A percentile compares a stretch with the other conserved stretches of the same genome.
Conservation (phyloP, 2,797 vertebrate genomes). For the Helicolenus hilgendorfi region DNA sequence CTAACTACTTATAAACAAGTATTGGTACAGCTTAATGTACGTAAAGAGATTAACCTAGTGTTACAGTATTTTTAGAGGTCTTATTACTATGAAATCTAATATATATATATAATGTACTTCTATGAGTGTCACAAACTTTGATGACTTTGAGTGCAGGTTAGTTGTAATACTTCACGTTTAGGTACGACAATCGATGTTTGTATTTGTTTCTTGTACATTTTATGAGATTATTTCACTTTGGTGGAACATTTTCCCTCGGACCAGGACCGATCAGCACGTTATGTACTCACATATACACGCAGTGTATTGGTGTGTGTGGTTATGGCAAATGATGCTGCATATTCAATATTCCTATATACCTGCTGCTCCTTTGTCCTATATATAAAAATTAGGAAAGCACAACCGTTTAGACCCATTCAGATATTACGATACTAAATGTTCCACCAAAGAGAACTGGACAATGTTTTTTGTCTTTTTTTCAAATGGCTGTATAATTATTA, state of each 20-base stretch:
- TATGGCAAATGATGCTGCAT: constrained; percentile 21
- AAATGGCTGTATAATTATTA: constrained; percentile 80
- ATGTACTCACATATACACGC: not conserved
- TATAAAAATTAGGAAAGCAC: not conserved
- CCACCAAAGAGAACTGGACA: constrained; percentile 53
- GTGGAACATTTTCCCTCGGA: constrained; percentile 58
- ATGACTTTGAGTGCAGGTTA: constrained; percentile 81
- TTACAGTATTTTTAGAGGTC: constrained; percentile 80
- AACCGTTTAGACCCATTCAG: not conserved
- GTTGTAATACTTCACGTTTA: constrained; percentile 79
- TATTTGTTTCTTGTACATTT: constrained; percentile 75
- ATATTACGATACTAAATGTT: constrained; percentile 54
- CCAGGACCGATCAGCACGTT: constrained; percentile 6
- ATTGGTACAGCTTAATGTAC: constrained; percentile 63
- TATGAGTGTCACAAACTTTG: constrained; percentile 77
- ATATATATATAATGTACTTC: constrained; percentile 72
- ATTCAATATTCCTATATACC: not conserved
- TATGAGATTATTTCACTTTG: constrained; percentile 56
- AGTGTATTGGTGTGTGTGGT: not conserved
- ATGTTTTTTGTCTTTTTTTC: constrained; percentile 20
- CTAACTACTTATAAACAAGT: constrained; percentile 67
- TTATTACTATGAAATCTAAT: constrained; percentile 78
- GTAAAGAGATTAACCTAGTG: constrained; percentile 62
- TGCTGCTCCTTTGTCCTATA: constrained; percentile 22
- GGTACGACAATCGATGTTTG: constrained; percentile 84